Evolutionary conservation across 2,113 vertebrate species (phyloP).

Genomic region (Megalops atlanticus): DNA sequence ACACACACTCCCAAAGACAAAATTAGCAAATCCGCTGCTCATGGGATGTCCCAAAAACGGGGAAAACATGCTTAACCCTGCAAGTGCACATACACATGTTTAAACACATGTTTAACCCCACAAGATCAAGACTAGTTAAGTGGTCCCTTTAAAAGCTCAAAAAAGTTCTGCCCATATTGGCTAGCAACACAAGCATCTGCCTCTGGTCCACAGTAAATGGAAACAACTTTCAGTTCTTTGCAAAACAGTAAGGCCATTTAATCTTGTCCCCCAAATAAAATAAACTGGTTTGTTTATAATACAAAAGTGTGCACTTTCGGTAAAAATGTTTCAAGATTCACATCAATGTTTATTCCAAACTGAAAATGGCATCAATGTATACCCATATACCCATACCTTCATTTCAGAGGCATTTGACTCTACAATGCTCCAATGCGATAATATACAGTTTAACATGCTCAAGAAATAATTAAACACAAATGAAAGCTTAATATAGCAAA

Average conservation of each 20-base stretch:
- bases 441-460: neutral
- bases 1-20: neutral
- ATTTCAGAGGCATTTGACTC: neutral
- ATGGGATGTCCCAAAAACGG: neutral
- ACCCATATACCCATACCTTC: neutral
- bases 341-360: neutral
- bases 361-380: neutral
- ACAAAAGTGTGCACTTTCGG: constrained; percentile 23
- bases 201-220: constrained; percentile 1
- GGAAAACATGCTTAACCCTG: neutral
- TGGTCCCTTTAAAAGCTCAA: neutral
- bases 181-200: neutral
- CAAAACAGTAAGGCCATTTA: constrained; percentile 15
- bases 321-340: constrained; percentile 3
- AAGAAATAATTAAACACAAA: constrained; percentile 3
- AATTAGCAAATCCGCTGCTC: neutral
- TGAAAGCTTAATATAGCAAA: neutral
- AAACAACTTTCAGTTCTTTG: neutral
- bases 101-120: neutral
- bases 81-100: too few species aligned
- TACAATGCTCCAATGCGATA: neutral
- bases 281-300: neutral
- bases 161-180: neutral
- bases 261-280: constrained; percentile 12
- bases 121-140: neutral